Evolutionary conservation across 1,140 invertebrate species (phyloP), one percentile per base, ranked within the genome.

Genomic region (Oppia nitens): DNA sequence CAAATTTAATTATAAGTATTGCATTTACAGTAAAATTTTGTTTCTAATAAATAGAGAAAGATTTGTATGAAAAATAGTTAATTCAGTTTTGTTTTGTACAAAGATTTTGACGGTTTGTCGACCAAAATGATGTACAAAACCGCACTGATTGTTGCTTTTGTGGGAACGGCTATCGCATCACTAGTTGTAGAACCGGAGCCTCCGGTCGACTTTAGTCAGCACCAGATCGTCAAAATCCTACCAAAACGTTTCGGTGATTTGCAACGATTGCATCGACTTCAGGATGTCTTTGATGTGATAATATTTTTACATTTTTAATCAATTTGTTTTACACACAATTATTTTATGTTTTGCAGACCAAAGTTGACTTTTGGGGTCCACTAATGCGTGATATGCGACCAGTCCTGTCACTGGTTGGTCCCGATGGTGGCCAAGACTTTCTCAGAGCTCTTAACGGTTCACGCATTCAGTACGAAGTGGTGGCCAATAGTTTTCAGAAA

Each of bases 391-490:
- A 60, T 47, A 2, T 29, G 2, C 55, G 56, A 60, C 57, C 58
- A 45, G 32, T 60, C 2, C 23, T 60, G 24, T 59, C 58, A 24
- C 2, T 60, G n/a, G n/a, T 60, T n/a, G 57, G 56, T 47, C 58
- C 58, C 23, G 14, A 59, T 28, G 6, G 11, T 25, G 20, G n/a
- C 6, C 3, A 2, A 47, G 2, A 45, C 12, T 60, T 60, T 27
- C 47, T 28, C 17, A 9, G 17, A 20, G 6, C 59, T 25, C 26
- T 60, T 12, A 60, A 60, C 26, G 9, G 25, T 20, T 60, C 58
- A 25, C 29, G 47, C 3, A 60, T 60, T 29, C 11, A 23, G 1
- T 60, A 60, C 26, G 58, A 60, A 45, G 26, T 60, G 1, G 6
- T 59, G 2, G n/a, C 20, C n/a, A 1, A 54, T 2, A 60, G 56